Evolutionary conservation across 2,113 vertebrate genomes (phyloP).

Genomic region (Oxyura jamaicensis): DNA sequence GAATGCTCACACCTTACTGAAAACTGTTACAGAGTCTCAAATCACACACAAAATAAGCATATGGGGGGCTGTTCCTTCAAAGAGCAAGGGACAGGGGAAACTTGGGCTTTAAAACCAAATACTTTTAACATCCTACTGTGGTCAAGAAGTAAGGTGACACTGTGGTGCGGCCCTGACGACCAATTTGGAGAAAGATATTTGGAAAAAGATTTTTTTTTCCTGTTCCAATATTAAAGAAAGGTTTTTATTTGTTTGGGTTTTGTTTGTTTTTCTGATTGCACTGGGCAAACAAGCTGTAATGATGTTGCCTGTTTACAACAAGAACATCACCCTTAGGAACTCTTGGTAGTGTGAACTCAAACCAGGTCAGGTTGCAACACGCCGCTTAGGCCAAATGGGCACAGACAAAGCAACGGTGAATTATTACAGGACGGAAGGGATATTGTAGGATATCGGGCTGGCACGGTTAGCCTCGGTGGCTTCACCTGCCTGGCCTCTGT

Average conservation of each 20-base stretch:
- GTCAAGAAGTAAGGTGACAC: background rate
- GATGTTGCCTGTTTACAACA: background rate
- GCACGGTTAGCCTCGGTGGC: background rate
- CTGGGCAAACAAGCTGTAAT: background rate
- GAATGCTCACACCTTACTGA: background rate
- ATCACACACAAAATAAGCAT: background rate
- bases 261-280: background rate
- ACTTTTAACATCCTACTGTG: background rate
- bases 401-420: accelerated
- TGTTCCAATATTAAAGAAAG: background rate
- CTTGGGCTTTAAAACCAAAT: background rate
- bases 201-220: background rate
- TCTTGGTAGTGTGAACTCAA: background rate
- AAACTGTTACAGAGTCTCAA: background rate
- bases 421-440: background rate
- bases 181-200: background rate
- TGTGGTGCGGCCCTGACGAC: background rate
- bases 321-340: background rate
- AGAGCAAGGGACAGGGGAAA: background rate
- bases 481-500: background rate
- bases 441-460: background rate
- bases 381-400: background rate
- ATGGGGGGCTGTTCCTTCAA: background rate
- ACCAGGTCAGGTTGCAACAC: background rate
- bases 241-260: background rate